phyloP scores from a whole-genome alignment of 2,888 invertebrate genomes.

The Leucophora obtusa region DNA sequence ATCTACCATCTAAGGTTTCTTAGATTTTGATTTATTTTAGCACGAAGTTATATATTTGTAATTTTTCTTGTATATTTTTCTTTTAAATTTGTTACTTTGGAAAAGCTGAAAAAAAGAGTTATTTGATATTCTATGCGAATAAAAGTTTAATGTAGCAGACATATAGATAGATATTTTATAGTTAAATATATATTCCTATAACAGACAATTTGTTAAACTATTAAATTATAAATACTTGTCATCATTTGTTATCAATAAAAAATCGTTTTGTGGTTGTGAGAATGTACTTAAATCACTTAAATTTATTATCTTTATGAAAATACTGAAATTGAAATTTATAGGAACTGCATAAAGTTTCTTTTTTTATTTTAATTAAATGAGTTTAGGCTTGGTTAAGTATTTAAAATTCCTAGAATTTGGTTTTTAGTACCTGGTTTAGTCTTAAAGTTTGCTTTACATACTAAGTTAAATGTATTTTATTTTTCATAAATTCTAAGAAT shows the following conservation, averaged over 20 bases:
- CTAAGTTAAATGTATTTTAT: too few species aligned
- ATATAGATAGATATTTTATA: not conserved
- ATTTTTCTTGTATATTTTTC: not conserved
- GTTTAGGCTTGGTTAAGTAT: not conserved
- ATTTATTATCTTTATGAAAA: not conserved
- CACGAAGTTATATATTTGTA: not conserved
- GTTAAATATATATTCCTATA: not conserved
- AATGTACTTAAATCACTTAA: not conserved
- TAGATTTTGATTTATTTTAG: slow-evolving; percentile 20
- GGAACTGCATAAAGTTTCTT: too few species aligned
- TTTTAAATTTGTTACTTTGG: too few species aligned
- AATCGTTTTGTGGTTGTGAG: not conserved
- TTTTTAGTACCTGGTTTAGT: too few species aligned
- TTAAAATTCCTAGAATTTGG: not conserved
- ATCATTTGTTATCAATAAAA: slow-evolving; percentile 29
- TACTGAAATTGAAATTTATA: too few species aligned
- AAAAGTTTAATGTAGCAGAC: not conserved
- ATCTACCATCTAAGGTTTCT: slow-evolving; percentile 17
- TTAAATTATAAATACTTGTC: slow-evolving; percentile 15
- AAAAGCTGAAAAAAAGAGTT: not conserved
- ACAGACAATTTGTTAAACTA: slow-evolving; percentile 27
- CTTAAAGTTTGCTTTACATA: too few species aligned
- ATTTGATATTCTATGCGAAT: slow-evolving; percentile 1
- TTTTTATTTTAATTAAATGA: not conserved
- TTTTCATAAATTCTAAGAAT: not conserved